Evolutionary conservation across 2,888 invertebrate genomes (phyloP), one percentile per base, ranked within the genome.

Genomic region (Cheilosia urbana): DNA sequence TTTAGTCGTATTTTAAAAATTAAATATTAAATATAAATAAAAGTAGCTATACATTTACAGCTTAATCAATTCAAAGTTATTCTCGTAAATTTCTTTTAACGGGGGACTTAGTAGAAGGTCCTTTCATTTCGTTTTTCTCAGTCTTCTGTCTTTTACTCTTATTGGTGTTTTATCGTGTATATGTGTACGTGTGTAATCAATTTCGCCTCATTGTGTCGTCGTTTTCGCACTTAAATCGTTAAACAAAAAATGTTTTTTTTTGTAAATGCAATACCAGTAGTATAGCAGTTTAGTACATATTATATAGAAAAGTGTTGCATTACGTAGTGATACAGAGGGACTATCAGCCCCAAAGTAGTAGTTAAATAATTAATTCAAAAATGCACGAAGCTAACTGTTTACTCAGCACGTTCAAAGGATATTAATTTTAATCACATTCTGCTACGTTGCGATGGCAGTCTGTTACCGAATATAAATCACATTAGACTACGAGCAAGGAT

Each of bases 131-230:
- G 30, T 53, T 53, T 57, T 63, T 49, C 37, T 19, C 27, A 30
- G 45, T 53, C 4, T 51, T 37, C 37, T 51, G 45, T 55, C 47
- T 73, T 73, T 55, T 47, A 42, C 24, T 57, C 40, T 49, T 79
- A 65, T 71, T 75, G 34, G 75, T 79, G 72, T 79, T 66, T 49
- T 73, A 24, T 27, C 58, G 75, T 75, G 62, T 81, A 15, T 71
- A 40, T 79, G 42, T 65, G 62, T 65, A 55, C 60, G 75, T 75
- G 75, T 71, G 75, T 80, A 79, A 79, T 84, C 62, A 68, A 78
- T 73, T 79, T 63, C 60, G 57, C 55, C 68, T 45, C 51, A 72
- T 71, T 77, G 65, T 82, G 65, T 77, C 77, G 77, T 57, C 65
- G 71, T 77, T 77, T 77, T 82, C 42, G 71, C 65, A 76, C 63